A percentile compares a stretch with the other conserved stretches of the same genome.
Evolutionary conservation across 23 tunicate species (phyloP).

Genomic region (Diplosoma virens): DNA sequence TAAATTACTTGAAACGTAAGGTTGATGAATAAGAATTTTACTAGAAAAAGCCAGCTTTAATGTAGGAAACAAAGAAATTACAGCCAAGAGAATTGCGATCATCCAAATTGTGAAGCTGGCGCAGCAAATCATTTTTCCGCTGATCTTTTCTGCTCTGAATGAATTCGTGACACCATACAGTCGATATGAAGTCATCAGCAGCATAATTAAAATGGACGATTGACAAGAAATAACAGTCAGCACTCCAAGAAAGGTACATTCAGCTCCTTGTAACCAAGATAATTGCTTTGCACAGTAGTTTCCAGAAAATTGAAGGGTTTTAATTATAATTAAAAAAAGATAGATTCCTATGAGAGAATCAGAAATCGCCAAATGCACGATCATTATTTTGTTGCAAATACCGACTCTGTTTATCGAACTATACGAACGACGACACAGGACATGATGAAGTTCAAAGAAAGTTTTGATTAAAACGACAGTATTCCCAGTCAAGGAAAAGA

Average conservation of each 20-base stretch:
- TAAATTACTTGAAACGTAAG: constrained; percentile 1
- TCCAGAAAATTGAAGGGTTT: constrained; percentile 34
- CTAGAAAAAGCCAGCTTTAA: not conserved
- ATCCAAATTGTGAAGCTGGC: constrained; percentile 40
- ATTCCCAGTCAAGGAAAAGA: constrained; percentile 49
- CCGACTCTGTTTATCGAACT: constrained; percentile 30
- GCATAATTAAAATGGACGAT: constrained; percentile 63
- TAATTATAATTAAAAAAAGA: constrained; percentile 28
- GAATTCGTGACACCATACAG: constrained; percentile 49
- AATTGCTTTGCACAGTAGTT: constrained; percentile 26
- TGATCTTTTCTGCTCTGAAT: constrained; percentile 40
- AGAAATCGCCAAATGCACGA: constrained; percentile 48
- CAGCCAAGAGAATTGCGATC: constrained; percentile 13
- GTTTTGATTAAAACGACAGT: constrained; percentile 30
- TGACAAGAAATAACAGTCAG: constrained; percentile 52
- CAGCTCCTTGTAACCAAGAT: constrained; percentile 42
- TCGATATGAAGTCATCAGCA: constrained; percentile 65
- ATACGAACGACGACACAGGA: constrained; percentile 18
- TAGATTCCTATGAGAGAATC: constrained; percentile 78
- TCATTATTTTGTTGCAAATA: constrained; percentile 62
- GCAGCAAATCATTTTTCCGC: constrained; percentile 15
- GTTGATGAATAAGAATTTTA: not conserved
- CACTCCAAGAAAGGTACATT: constrained; percentile 42
- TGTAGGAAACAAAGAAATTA: constrained; percentile 20
- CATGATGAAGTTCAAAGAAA: constrained; percentile 18